These are phyloP conservation scores for Meiosimyza platycephala DNA, from an alignment of 2,888 invertebrate genomes.

Conservation along the genomic window DNA sequence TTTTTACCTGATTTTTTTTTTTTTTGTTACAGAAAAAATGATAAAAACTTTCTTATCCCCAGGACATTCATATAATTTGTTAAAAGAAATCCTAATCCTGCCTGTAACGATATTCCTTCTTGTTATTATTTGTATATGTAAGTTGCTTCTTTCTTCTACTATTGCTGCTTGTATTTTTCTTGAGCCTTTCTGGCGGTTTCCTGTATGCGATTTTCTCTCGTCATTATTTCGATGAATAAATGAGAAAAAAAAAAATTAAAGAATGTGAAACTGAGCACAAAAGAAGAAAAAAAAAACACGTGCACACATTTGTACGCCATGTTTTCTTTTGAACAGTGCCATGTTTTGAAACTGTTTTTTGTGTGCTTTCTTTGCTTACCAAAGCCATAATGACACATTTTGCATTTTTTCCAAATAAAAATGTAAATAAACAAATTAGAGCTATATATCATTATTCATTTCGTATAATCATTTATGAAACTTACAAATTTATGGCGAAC, in stretches of 20 bases:
- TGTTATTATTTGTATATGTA: background rate
- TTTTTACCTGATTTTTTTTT: background rate
- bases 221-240: background rate
- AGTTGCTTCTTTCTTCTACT: background rate
- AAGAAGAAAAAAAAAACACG: slow-evolving; percentile 14
- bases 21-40: background rate
- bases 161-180: background rate
- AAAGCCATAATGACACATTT: too few species aligned
- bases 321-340: slow-evolving; percentile 16
- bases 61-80: background rate
- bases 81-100: background rate
- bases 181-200: slow-evolving; percentile 4
- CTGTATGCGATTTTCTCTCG: slow-evolving; percentile 10
- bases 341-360: slow-evolving; percentile 7
- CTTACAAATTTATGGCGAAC: too few species aligned
- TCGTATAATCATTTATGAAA: too few species aligned
- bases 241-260: background rate
- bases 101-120: background rate
- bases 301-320: slow-evolving; percentile 21
- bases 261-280: background rate
- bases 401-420: too few species aligned
- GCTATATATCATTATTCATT: too few species aligned
- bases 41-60: background rate
- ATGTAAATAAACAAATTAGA: too few species aligned
- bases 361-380: background rate